phyloP scores from a whole-genome alignment of 2,888 invertebrate genomes.

The Andrena trimmerana region DNA sequence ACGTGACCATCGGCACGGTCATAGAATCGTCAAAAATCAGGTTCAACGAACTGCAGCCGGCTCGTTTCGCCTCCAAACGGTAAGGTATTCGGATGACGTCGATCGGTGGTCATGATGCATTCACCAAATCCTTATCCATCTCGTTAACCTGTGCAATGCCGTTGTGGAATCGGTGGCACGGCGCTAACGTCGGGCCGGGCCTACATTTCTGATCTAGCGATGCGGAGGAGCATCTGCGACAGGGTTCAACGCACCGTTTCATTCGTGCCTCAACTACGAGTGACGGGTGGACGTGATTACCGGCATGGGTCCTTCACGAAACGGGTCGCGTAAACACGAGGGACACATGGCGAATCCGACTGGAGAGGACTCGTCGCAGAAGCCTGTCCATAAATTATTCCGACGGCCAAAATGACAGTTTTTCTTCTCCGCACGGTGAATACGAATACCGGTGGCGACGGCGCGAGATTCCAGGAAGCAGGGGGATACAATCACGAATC shows the following conservation, averaged over 20 bases:
- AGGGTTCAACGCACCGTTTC: constrained; percentile 32
- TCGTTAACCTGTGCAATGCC: constrained; percentile 51
- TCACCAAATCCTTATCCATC: constrained; percentile 43
- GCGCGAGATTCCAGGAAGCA: constrained; percentile 41
- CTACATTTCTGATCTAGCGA: constrained; percentile 13
- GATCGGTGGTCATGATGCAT: constrained; percentile 37
- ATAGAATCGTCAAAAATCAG: constrained; percentile 25
- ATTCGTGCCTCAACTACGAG: constrained; percentile 37
- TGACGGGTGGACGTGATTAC: constrained; percentile 13
- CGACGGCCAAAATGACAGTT: not conserved
- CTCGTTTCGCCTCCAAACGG: constrained; percentile 33
- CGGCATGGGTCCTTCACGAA: not conserved
- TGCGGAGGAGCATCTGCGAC: not conserved
- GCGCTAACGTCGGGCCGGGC: not conserved
- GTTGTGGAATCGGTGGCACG: constrained; percentile 9
- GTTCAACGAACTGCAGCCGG: constrained; percentile 57
- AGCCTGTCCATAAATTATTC: constrained; percentile 32
- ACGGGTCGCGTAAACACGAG: not conserved
- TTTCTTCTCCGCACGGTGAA: constrained; percentile 3
- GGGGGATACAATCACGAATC: constrained; percentile 42
- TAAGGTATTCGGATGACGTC: constrained; percentile 48
- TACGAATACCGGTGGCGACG: constrained; percentile 20
- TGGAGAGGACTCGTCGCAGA: not conserved
- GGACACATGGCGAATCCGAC: not conserved
- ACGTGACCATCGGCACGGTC: not conserved